Percentiles rank a stretch among this genome's conserved stretches.
phyloP scores from a whole-genome alignment of 2,888 invertebrate genomes.

The Griposia aprilina region DNA sequence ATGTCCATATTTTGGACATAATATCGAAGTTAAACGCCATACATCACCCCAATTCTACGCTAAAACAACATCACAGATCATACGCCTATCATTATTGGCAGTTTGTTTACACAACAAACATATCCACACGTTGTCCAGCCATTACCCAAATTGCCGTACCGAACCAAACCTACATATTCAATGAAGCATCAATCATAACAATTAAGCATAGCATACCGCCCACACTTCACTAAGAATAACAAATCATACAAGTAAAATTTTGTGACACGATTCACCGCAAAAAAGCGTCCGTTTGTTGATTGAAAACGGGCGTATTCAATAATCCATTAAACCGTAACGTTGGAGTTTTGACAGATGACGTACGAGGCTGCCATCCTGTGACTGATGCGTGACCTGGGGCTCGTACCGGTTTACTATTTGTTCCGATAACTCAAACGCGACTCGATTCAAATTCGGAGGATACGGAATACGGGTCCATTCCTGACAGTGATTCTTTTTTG shows the following conservation, averaged over 20 bases:
- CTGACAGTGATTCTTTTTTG: not conserved
- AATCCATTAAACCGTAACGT: slow-evolving; percentile 82
- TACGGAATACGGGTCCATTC: not conserved
- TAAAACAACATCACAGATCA: slow-evolving; percentile 25
- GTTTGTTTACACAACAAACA: slow-evolving; percentile 31
- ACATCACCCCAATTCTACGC: not conserved
- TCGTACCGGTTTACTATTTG: slow-evolving; percentile 59
- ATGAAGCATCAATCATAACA: slow-evolving; percentile 73
- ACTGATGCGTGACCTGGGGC: slow-evolving; percentile 75
- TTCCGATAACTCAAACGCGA: slow-evolving; percentile 36
- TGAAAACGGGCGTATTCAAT: slow-evolving; percentile 83
- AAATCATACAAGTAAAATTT: slow-evolving; percentile 71
- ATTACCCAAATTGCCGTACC: slow-evolving; percentile 53
- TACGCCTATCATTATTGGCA: slow-evolving; percentile 26
- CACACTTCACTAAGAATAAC: slow-evolving; percentile 65
- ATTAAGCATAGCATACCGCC: slow-evolving; percentile 71
- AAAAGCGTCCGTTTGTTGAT: slow-evolving; percentile 78
- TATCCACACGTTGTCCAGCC: slow-evolving; percentile 31
- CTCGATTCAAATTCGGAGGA: slow-evolving; percentile 33
- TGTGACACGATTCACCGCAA: slow-evolving; percentile 74
- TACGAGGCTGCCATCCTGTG: slow-evolving; percentile 73
- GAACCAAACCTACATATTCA: slow-evolving; percentile 41
- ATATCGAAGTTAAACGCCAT: not conserved
- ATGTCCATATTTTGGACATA: not conserved
- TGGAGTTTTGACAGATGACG: slow-evolving; percentile 83